Percentiles rank a stretch among this genome's conserved stretches.
These are phyloP conservation scores for Acipenser transmontanus DNA, from an alignment of 2,797 vertebrate species.

Conservation along the genomic window DNA sequence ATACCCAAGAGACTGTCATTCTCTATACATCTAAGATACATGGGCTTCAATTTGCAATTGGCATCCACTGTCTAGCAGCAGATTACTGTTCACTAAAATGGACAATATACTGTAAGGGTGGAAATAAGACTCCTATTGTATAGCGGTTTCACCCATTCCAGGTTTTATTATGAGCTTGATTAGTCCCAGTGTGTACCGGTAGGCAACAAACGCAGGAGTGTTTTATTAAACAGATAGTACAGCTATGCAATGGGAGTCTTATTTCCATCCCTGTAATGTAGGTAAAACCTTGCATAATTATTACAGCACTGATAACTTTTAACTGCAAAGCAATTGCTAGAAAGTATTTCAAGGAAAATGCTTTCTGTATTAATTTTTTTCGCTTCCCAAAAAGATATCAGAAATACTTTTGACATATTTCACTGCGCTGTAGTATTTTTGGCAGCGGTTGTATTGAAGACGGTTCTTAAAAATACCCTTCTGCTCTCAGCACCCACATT, in stretches of 20 bases:
- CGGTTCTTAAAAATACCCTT: background rate
- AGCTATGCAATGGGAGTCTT: background rate
- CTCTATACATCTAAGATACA: too few species aligned
- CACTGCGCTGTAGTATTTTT: background rate
- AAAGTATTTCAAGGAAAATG: background rate
- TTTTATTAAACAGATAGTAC: background rate
- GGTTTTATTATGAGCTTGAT: too few species aligned
- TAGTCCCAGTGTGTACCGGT: too few species aligned
- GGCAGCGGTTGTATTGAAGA: background rate
- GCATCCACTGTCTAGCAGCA: too few species aligned
- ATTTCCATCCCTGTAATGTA: background rate
- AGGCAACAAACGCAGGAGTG: too few species aligned
- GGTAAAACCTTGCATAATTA: conserved; percentile 5
- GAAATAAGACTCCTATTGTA: too few species aligned
- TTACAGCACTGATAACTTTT: conserved; percentile 7
- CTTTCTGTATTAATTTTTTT: background rate
- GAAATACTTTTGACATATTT: background rate
- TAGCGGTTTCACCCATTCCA: too few species aligned
- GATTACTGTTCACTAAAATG: too few species aligned
- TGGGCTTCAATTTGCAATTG: too few species aligned
- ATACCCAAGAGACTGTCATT: too few species aligned
- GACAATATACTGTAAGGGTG: too few species aligned
- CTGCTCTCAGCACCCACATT: background rate
- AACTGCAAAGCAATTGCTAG: background rate
- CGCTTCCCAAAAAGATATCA: background rate